Evolutionary conservation across 2,888 invertebrate species (phyloP), one percentile per base, ranked within the genome.

Genomic region (Matsumyia berberina): DNA sequence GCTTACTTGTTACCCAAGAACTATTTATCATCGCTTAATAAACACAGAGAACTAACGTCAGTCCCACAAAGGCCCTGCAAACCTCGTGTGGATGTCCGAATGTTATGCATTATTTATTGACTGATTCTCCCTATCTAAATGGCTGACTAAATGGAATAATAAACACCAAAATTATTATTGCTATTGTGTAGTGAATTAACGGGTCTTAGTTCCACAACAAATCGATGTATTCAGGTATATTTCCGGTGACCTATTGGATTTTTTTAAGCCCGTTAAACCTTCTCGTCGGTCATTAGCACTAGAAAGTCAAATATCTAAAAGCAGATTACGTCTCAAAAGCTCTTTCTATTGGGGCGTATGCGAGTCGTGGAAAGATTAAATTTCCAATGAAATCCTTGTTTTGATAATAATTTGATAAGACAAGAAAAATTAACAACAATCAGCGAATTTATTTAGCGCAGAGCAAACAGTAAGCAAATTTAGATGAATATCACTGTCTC

Each of bases 351-450:
- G 2, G 24, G n/a, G n/a, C n/a, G n/a, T n/a, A n/a, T 24, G 24
- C 24, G 4, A 24, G 24, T 1, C 4, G n/a, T 24, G 24, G 1
- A 35, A 11, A 35, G 58, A 58, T 58, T 46, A 58, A 12, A 46
- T 51, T 49, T 12, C 12, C 33, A 60, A 69, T n/a, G 35, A 55
- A 60, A 37, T 42, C 17, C 17, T 42, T 55, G 33, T 31, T 37
- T 60, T 67, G 42, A 53, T 31, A 67, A 67, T n/a, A 67, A 35
- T 42, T 39, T 72, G 79, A 79, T 79, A 73, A 79, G 66, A 66
- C 79, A 79, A 57, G 33, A 58, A 58, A n/a, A n/a, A n/a, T n/a
- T n/a, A n/a, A n/a, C n/a, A n/a, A 49, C 53, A 78, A 37, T 67
- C 11, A 15, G 9, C 39, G 58, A 46, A 33, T 67, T 49, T 24